A percentile compares a stretch with the other conserved stretches of the same genome.
phyloP scores from a whole-genome alignment of 2,888 invertebrate genomes.

The Sarcophaga subvicina region DNA sequence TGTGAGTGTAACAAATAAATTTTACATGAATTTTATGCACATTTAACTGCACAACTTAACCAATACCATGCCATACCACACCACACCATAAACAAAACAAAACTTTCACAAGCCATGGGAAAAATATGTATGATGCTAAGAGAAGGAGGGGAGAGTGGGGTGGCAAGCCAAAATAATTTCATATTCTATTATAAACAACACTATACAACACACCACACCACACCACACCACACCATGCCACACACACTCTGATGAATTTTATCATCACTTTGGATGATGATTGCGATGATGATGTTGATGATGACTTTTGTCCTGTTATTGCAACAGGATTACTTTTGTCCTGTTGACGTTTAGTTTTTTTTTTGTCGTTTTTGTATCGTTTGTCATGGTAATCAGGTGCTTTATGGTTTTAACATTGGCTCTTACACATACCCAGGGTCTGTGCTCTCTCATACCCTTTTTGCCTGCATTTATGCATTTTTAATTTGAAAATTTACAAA shows the following conservation, averaged over 20 bases:
- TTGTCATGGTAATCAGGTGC: slow-evolving; percentile 67
- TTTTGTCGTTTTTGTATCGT: slow-evolving; percentile 29
- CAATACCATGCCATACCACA: too few species aligned
- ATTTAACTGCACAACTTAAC: background rate
- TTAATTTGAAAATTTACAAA: slow-evolving; percentile 78
- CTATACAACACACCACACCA: too few species aligned
- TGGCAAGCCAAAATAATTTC: background rate
- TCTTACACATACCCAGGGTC: background rate
- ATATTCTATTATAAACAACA: background rate
- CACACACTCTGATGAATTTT: background rate
- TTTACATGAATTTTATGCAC: background rate
- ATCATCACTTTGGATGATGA: background rate
- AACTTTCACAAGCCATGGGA: too few species aligned
- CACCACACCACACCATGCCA: too few species aligned
- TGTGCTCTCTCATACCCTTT: background rate
- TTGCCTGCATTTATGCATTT: slow-evolving; percentile 71
- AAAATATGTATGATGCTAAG: too few species aligned
- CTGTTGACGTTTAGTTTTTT: background rate
- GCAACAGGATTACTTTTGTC: background rate
- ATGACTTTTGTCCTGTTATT: background rate
- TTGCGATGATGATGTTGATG: background rate
- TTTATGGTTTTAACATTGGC: background rate
- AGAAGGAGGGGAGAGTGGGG: too few species aligned
- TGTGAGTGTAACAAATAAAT: background rate
- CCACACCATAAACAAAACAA: too few species aligned